phyloP scores from a whole-genome alignment of 2,113 vertebrate species.

The Picathartes gymnocephalus region DNA sequence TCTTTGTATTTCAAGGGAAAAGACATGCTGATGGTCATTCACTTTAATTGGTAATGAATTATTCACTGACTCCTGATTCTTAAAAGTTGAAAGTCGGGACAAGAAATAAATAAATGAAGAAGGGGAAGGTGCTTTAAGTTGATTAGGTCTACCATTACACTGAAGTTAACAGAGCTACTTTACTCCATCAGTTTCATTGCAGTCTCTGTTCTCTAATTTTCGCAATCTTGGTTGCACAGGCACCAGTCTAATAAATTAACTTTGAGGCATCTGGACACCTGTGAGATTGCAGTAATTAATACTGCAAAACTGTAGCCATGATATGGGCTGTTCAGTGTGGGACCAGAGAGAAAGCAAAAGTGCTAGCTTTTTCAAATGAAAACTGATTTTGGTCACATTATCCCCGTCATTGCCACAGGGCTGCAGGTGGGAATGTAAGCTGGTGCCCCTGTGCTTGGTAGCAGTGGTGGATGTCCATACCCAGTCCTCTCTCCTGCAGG shows the following conservation, averaged over 20 bases:
- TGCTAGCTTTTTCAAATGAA: background rate
- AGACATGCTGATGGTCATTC: background rate
- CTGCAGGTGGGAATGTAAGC: background rate
- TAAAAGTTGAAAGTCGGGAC: slow-evolving; percentile 13
- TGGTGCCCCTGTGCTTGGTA: background rate
- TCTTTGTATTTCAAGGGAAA: background rate
- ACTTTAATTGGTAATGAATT: slow-evolving; percentile 21
- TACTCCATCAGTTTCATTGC: background rate
- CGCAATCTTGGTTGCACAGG: background rate
- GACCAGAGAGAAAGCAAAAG: background rate
- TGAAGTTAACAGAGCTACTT: background rate
- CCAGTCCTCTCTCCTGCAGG: background rate
- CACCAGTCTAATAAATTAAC: background rate
- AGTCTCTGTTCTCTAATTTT: background rate
- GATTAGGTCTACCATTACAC: slow-evolving; percentile 4
- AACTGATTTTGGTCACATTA: background rate
- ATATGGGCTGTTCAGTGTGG: background rate
- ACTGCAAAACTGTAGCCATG: background rate
- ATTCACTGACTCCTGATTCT: background rate
- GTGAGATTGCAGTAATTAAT: background rate
- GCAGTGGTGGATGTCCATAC: background rate
- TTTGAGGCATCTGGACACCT: background rate
- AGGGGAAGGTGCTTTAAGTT: background rate
- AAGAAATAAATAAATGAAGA: slow-evolving; percentile 48
- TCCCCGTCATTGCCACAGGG: background rate